phyloP scores from a whole-genome alignment of 2,797 vertebrate genomes.

The Sebastes paucispinis region DNA sequence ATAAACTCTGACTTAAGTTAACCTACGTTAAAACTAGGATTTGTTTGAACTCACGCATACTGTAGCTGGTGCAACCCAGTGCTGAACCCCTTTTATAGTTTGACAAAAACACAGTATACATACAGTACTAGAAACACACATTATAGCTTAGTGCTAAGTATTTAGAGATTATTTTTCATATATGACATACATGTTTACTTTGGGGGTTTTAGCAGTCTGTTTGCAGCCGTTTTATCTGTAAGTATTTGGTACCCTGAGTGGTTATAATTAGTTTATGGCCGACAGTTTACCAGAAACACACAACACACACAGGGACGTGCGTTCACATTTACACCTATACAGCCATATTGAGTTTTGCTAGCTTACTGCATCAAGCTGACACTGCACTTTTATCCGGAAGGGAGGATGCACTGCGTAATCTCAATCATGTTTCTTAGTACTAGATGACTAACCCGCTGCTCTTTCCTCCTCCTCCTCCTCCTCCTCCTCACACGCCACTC shows the following conservation, averaged over 20 bases:
- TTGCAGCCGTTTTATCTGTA: background rate
- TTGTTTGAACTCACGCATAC: no score
- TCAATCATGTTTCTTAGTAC: constrained; percentile 44
- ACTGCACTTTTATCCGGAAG: constrained; percentile 50
- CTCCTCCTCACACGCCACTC: constrained; percentile 4
- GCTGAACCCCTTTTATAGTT: no score
- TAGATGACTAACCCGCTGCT: constrained; percentile 40
- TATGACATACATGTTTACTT: background rate
- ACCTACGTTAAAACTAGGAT: no score
- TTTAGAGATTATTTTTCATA: background rate
- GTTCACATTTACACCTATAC: constrained; percentile 18
- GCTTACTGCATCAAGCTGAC: constrained; percentile 34
- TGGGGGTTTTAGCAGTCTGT: background rate
- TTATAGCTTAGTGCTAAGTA: background rate
- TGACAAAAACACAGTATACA: no score
- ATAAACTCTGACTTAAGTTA: no score
- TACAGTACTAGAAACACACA: background rate
- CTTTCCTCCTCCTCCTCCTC: constrained; percentile 1
- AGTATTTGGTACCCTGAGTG: background rate
- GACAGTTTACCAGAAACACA: background rate
- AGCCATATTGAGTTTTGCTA: background rate
- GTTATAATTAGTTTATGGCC: background rate
- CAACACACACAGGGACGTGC: background rate
- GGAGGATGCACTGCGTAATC: constrained; percentile 54
- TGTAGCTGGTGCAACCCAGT: no score